Percentiles rank a stretch among this genome's conserved stretches.
These are phyloP conservation scores for Edolisoma coerulescens DNA, from an alignment of 2,113 vertebrate species.

Conservation along the genomic window DNA sequence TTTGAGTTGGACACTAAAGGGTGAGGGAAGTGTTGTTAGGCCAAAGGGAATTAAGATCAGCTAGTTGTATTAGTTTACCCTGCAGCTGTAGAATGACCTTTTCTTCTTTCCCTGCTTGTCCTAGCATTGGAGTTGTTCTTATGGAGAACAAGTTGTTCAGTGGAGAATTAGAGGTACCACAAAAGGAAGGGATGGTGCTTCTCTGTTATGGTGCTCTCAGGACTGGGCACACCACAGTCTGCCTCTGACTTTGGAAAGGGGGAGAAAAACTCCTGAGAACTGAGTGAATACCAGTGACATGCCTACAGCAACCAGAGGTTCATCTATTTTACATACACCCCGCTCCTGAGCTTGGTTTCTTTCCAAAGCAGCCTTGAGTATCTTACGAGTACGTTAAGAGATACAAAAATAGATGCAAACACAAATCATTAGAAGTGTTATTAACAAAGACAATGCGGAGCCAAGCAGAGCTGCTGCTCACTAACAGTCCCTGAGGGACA, in stretches of 20 bases:
- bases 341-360: neutral
- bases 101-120: neutral
- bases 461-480: neutral
- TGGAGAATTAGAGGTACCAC: neutral
- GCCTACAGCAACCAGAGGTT: neutral
- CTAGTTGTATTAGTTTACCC: neutral
- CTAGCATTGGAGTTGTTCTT: neutral
- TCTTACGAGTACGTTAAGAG: neutral
- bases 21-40: neutral
- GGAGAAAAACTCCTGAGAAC: neutral
- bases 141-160: neutral
- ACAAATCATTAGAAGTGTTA: constrained; percentile 5
- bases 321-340: neutral
- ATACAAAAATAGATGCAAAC: neutral
- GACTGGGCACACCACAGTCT: neutral
- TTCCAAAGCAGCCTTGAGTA: neutral
- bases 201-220: neutral
- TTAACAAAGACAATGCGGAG: neutral
- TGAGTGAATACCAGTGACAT: neutral
- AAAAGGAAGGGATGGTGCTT: neutral
- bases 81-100: neutral
- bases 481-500: neutral
- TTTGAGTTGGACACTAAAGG: neutral
- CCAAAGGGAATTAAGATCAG: neutral
- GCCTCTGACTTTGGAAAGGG: neutral